Conservation (phyloP, 2,888 invertebrate genomes). For the Malthinus seriepunctatus region DNA sequence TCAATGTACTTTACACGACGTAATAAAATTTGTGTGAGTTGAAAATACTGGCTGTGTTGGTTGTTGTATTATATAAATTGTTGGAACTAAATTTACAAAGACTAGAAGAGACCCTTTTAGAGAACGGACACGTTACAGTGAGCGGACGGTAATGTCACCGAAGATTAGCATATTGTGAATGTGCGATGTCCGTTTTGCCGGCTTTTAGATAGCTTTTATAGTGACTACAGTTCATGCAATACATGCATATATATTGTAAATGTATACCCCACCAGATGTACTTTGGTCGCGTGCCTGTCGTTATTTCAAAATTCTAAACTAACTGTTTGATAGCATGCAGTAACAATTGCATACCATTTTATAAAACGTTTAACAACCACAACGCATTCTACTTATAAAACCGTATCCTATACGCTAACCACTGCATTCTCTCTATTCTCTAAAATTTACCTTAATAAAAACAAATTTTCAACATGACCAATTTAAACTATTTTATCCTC, state of each 20-base stretch:
- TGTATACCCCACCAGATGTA: conserved; percentile 21
- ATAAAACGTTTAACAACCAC: too few relatives aligned
- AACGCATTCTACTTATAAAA: too few relatives aligned
- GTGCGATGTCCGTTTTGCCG: conserved; percentile 29
- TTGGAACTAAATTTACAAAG: conserved; percentile 25
- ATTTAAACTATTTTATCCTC: too few relatives aligned
- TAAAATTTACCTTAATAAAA: too few relatives aligned
- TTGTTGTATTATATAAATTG: conserved; percentile 25
- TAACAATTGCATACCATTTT: too few relatives aligned
- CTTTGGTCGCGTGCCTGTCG: conserved; percentile 22
- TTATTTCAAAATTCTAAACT: conserved; percentile 21
- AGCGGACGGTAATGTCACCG: conserved; percentile 30
- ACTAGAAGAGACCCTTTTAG: conserved; percentile 23
- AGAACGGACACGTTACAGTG: conserved; percentile 26
- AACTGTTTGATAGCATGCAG: conserved; percentile 7
- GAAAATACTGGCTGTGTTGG: conserved; percentile 27
- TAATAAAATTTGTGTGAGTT: conserved; percentile 17
- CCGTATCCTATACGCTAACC: too few relatives aligned
- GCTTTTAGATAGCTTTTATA: conserved; percentile 31
- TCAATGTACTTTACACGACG: conserved; percentile 17
- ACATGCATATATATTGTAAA: conserved; percentile 20
- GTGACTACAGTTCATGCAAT: conserved; percentile 28
- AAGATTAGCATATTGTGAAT: conserved; percentile 32
- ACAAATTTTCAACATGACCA: too few relatives aligned
- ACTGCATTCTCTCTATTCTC: too few relatives aligned